These are phyloP conservation scores for Clitarchus hookeri DNA, from an alignment of 2,888 invertebrate species.

Conservation along the genomic window DNA sequence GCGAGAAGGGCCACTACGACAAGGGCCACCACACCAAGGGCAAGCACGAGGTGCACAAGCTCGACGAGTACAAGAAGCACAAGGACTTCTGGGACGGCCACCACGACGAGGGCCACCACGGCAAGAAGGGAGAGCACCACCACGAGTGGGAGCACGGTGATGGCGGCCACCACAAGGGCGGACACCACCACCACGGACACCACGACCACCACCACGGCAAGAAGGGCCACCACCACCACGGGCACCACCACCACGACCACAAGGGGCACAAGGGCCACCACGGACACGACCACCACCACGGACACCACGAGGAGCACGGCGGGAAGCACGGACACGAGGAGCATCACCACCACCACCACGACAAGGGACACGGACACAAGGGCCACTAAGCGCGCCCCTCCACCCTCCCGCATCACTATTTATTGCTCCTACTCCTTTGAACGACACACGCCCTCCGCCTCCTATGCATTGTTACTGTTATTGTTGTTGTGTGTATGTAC, in stretches of 20 bases:
- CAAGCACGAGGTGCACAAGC: conserved; percentile 81
- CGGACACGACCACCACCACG: conserved; percentile 77
- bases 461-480: neutral
- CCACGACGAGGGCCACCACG: conserved; percentile 79
- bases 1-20: conserved; percentile 73
- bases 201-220: conserved; percentile 79
- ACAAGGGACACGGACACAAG: conserved; percentile 30
- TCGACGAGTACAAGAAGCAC: conserved; percentile 84
- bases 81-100: conserved; percentile 87
- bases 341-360: conserved; percentile 68
- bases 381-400: neutral
- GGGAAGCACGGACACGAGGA: conserved; percentile 79
- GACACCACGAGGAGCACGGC: conserved; percentile 73
- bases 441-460: neutral
- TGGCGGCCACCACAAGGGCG: conserved; percentile 79
- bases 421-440: neutral
- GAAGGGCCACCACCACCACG: conserved; percentile 79
- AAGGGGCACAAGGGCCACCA: conserved; percentile 78
- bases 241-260: conserved; percentile 77
- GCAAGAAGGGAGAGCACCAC: conserved; percentile 59
- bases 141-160: conserved; percentile 81
- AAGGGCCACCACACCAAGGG: conserved; percentile 87
- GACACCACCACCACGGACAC: conserved; percentile 76
- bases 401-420: neutral
- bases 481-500: conserved; percentile 9